Conservation (phyloP, 2,888 invertebrate genomes). For the Idaea aversata region DNA sequence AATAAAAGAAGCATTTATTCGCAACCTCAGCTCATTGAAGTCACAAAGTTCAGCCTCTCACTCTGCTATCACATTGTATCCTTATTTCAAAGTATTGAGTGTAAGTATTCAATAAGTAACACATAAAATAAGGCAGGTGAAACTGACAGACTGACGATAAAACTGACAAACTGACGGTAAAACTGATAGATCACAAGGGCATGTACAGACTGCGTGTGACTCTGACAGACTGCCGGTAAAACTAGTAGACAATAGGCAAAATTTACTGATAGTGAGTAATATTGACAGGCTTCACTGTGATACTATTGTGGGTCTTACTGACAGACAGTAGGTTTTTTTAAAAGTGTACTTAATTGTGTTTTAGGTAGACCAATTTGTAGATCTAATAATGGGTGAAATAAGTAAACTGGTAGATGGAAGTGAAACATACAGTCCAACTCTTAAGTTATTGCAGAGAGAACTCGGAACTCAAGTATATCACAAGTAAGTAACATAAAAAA, state of each 20-base stretch:
- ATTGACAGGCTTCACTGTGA: too few relatives aligned
- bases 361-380: constrained; percentile 78
- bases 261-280: too few relatives aligned
- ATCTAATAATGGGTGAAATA: constrained; percentile 85
- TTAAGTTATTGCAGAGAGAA: constrained; percentile 82
- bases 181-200: too few relatives aligned
- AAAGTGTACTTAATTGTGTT: constrained; percentile 11
- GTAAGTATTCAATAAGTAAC: constrained; percentile 38
- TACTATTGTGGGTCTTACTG: background rate
- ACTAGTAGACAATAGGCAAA: too few relatives aligned
- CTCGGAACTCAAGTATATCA: constrained; percentile 86
- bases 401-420: constrained; percentile 87
- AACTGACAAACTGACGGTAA: too few relatives aligned
- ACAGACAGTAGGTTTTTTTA: background rate
- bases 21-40: constrained; percentile 84
- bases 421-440: constrained; percentile 88
- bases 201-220: too few relatives aligned
- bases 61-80: constrained; percentile 82
- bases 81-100: constrained; percentile 85
- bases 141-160: too few relatives aligned
- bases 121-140: too few relatives aligned
- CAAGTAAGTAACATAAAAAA: constrained; percentile 56
- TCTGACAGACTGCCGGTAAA: too few relatives aligned
- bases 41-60: constrained; percentile 80
- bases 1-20: constrained; percentile 82